Conservation (phyloP, 2,797 vertebrate genomes). For the Chiroxiphia lanceolata region DNA sequence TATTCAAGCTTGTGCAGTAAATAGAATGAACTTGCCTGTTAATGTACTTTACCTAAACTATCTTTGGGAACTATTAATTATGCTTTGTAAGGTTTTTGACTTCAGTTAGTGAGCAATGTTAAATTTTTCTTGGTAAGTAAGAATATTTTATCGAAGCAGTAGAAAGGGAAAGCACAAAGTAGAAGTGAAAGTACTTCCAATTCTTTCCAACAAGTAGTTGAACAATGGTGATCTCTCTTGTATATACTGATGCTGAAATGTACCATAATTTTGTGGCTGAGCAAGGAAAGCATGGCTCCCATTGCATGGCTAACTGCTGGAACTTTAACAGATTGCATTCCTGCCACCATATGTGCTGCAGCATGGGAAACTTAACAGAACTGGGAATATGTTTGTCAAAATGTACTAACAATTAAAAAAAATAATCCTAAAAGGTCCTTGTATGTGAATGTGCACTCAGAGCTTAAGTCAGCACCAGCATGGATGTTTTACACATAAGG, state of each 20-base stretch:
- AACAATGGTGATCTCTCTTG: background rate
- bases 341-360: background rate
- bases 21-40: background rate
- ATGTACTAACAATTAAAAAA: background rate
- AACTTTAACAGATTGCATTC: background rate
- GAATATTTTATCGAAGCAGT: background rate
- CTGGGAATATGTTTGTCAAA: background rate
- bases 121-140: background rate
- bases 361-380: background rate
- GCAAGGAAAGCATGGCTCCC: slow-evolving; percentile 12
- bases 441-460: background rate
- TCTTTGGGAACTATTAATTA: background rate
- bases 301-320: background rate
- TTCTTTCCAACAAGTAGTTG: background rate
- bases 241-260: rapidly evolving
- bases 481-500: background rate
- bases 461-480: background rate
- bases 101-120: background rate
- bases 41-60: background rate
- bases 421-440: background rate
- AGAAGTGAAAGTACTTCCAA: background rate
- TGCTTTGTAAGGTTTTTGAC: background rate
- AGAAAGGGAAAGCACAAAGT: background rate
- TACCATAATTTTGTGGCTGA: background rate
- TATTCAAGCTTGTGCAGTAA: background rate